Base-by-base conservation (phyloP, 2,888 invertebrate species). In the Drosophila birchii region DNA sequence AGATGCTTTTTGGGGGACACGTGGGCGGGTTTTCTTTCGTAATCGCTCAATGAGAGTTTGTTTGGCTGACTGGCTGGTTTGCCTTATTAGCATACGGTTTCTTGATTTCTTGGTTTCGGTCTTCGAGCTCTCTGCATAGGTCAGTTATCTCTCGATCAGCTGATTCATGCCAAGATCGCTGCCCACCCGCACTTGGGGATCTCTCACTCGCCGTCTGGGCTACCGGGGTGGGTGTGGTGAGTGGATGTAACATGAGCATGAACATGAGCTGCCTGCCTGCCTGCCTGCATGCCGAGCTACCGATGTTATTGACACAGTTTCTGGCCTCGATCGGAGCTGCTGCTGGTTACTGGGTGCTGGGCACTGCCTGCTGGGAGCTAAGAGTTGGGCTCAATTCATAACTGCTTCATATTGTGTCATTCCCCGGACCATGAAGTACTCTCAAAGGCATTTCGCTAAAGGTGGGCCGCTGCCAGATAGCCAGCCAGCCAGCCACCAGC, bases 251-350 rank as follows among this genome's bases (percentile, higher is more conserved):
- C 72, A 70, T 66, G 56, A 61, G 61, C 66, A 74, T 53, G 66
- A 66, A 53, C 60, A 74, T 67, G 56, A 58, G 54, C 73, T 71
- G 54, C 51, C 72, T 73, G 56, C 51, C 75, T 72, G 75, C 63
- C 74, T 71, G 54, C 51, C 72, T 73, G 56, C 51, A 74, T 74
- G 75, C 63, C 74, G 69, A 23, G 64, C 72, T 62, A 56, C 71
- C 57, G 41, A 70, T 86, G 86, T 76, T 88, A 86, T 84, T 86
- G 86, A 86, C 88, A 86, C 85, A 86, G 78, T 81, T 86, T 88
- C 86, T 80, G 73, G 78, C 77, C 80, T 80, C 78, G 81, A 70
- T 51, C 57, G 39, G 60, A 54, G 45, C 38, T 36, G 32, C 44
- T 14, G 58, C 26, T 26, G 39, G 44, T 29, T 62, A 59, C 34